Percentiles rank a stretch among this genome's conserved stretches.
Evolutionary conservation across 2,888 invertebrate genomes (phyloP).

Genomic region (Biston stratarius): DNA sequence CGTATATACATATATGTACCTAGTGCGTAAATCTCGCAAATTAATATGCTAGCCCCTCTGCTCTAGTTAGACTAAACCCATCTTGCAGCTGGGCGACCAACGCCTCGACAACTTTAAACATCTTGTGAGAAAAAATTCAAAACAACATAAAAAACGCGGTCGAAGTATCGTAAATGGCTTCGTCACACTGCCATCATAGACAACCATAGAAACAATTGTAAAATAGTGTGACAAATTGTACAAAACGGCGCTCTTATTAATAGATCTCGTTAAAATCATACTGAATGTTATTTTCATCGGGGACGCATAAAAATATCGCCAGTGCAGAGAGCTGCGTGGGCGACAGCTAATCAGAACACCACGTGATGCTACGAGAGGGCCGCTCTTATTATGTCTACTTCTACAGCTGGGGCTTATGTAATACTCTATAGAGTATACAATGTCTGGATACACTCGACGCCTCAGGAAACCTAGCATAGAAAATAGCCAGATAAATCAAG

Average conservation of each 20-base stretch:
- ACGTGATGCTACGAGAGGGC: conserved; percentile 37
- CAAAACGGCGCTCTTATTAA: conserved; percentile 9
- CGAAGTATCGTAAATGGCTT: not conserved
- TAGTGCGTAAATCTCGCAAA: no score
- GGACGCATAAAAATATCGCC: conserved; percentile 22
- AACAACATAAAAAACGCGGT: not conserved
- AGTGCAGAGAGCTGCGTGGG: conserved; percentile 42
- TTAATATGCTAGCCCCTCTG: no score
- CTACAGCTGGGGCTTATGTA: conserved; percentile 42
- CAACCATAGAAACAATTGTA: not conserved
- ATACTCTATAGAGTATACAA: not conserved
- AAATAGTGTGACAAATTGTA: not conserved
- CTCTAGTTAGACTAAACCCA: no score
- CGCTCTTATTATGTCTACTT: conserved; percentile 44
- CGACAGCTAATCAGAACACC: conserved; percentile 36
- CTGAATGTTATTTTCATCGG: conserved; percentile 27
- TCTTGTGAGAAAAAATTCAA: not conserved
- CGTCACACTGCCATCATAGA: not conserved
- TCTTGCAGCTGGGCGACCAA: no score
- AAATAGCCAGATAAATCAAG: no score
- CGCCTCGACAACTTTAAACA: no score
- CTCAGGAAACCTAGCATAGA: no score
- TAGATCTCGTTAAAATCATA: conserved; percentile 17
- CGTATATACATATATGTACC: no score
- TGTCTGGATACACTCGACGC: conserved; percentile 8